Base-by-base conservation (phyloP, 2,888 invertebrate species). In the Acheta domesticus region DNA sequence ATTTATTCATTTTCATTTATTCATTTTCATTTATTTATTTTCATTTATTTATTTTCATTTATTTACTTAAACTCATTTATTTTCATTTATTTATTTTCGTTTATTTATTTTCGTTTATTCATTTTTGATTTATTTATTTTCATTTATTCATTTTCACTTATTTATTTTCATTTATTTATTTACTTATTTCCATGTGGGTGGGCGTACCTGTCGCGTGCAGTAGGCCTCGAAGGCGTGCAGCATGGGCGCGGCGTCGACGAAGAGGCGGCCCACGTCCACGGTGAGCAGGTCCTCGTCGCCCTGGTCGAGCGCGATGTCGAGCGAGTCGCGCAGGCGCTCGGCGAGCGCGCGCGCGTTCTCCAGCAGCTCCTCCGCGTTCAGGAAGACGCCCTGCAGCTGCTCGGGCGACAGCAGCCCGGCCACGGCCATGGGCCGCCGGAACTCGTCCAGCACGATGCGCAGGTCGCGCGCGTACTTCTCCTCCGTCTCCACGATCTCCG, bases 401-500 rank as follows among this genome's bases (percentile, higher is more conserved):
- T 97, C 97, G 48, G 86, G 85, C 2, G 86, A 88, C 49, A 97
- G 89, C 79, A 97, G 89, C 78, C 97, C 97, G 80, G 97, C 97
- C 73, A 96, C 94, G 84, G 96, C 89, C 94, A 98, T 97, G 0
- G 97, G 97, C 85, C 94, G 93, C 86, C 95, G 95, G 86, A 96
- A 96, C 87, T 96, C 97, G 86, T 97, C 97, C 84, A 96, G 89
- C 83, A 98, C 94, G 80, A 98, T 97, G 86, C 94, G 93, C 84
- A 98, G 89, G 87, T 98, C 98, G 79, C 97, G 90, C 23, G 97
- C 96, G 86, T 98, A 98, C 85, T 97, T 98, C 85, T 96, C 93
- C 88, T 98, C 98, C 2, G 98, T 98, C 87, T 98, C 97, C 8
- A 97, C 95, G 82, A 98, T 96, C 89, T 98, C 98, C 5, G 94